Evolutionary conservation across 2,888 invertebrate genomes (phyloP), one percentile per base, ranked within the genome.

Genomic region (Ametastegia equiseti): DNA sequence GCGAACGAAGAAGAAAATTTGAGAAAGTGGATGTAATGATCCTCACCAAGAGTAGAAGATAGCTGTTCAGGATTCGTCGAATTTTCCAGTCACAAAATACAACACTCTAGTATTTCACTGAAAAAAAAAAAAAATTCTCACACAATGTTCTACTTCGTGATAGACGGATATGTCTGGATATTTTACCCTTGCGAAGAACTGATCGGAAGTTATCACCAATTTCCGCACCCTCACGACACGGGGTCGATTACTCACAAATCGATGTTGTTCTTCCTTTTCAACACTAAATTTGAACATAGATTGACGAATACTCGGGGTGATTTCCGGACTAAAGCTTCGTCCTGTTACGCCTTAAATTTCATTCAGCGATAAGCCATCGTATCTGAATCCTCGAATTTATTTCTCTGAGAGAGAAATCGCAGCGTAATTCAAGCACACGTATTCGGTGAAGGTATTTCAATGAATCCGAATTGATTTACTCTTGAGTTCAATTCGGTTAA

Each of bases 401-500:
- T n/a, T 50, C 33, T 50, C 45, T 45, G n/a, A 75, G n/a, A 73
- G 47, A 45, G 73, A 47, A 30, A 73, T 47, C 30, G 54, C 19
- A 19, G 5, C 36, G 75, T 45, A 36, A 19, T 33, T 71, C 13
- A 2, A 36, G 30, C 54, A 47, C n/a, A 27, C 45, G 54, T 33
- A 75, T 75, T 75, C 75, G 23, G 54, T 36, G 19, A 75, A 36
- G 33, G 36, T 75, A 33, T 36, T 75, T 54, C 36, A 75, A 75
- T 75, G 7, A 75, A 54, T 75, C 36, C 50, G 7, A 75, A 75
- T 54, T 54, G 75, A 75, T 75, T 75, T 19, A 50, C 36, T 36
- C 33, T 54, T 23, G 36, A 23, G 54, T 75, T 75, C 50, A 75
- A 75, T 75, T 75, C 50, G 54, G 54, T 75, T 75, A 75, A 75